Base-by-base conservation (phyloP, 2,113 vertebrate genomes). In the Seriola aureovittata region DNA sequence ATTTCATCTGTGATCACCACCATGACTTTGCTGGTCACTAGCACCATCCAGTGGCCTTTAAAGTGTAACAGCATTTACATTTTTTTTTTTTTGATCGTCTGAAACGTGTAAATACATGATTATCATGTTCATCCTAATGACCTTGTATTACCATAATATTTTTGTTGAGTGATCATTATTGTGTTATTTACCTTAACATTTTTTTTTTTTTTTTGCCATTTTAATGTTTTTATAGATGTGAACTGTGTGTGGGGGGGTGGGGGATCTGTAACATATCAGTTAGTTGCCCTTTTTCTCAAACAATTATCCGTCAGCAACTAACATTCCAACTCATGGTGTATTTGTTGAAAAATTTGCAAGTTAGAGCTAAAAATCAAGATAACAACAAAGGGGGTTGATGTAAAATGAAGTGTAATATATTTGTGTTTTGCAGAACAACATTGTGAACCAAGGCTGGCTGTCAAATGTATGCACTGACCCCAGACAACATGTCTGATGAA, bases 31-130 rank as follows among this genome's bases (percentile, higher is more conserved):
- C 55, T 85, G 89, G 88, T 92, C 92, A 86, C 85, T 88, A 89
- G 91, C 88, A 75, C 92, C 92, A 87, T 89, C 92, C 72, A 85
- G 92, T 94, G 93, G 92, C 85, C 88, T 89, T 83, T 81, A 25
- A 80, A 60, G 63, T 88, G 80, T 52, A 76, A 78, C 78, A 88
- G 62, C 72, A 75, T 87, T 86, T 90, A 44, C 32, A 36, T 73
- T 69, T 70, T 73, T 70, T 62, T 62, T 48, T 62, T 62, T 59
- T 66, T 69, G 42, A 62, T 52, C 16, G 32, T 85, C 60, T 78
- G 59, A 78, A 82, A 59, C 3, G 12, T 93, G 93, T 94, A 93
- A 84, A 92, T 93, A 93, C 82, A 91, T 93, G 64, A 76, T 71
- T 88, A 88, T 82, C 50, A 80, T 66, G 25, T 82, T 78, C 60